Base-by-base conservation (phyloP, 2,113 vertebrate species). In the Tringa solitaria region DNA sequence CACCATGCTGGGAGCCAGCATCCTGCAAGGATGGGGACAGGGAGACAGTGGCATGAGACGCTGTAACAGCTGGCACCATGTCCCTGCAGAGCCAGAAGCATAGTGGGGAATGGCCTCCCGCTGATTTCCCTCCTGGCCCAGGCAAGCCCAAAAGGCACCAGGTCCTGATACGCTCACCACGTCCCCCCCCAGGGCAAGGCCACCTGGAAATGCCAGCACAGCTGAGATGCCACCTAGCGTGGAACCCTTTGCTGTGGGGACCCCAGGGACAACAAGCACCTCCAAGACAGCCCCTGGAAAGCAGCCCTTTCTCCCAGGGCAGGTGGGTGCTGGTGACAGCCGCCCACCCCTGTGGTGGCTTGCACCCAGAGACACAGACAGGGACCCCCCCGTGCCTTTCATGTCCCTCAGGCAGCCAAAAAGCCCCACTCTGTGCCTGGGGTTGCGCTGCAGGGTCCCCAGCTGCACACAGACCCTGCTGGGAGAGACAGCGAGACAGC, bases 81-180 rank as follows among this genome's bases (percentile, higher is more conserved):
- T 43, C 70, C 84, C 75, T 63, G 59, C 70, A 27, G 0, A 4
- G 70, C 43, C 91, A 86, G 14, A 28, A 37, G 7, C 50, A 64
- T 76, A 48, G 68, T 0, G 0, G 43, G 46, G 28, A n/a, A 48
- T 0, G 6, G 48, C 76, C 54, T 33, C 60, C 10, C 0, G 2
- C 21, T 24, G 21, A 6, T 26, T 32, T 5, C 48, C 14, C 33
- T 50, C 33, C 89, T 16, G 39, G 28, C 6, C 13, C 74, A 46
- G 37, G 30, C 7, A 24, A 61, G 27, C 48, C 22, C 41, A 9
- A 13, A 13, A 11, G 50, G 23, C 81, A 53, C 73, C 6, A 1
- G n/a, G 57, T 54, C 41, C 59, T 9, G 3, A 20, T 5, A 78
- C 3, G 0, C 1, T 41, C 3, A 2, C 16, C 59, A 23, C 2